phyloP scores from a whole-genome alignment of 2,888 invertebrate genomes.

The Netelia melanura region DNA sequence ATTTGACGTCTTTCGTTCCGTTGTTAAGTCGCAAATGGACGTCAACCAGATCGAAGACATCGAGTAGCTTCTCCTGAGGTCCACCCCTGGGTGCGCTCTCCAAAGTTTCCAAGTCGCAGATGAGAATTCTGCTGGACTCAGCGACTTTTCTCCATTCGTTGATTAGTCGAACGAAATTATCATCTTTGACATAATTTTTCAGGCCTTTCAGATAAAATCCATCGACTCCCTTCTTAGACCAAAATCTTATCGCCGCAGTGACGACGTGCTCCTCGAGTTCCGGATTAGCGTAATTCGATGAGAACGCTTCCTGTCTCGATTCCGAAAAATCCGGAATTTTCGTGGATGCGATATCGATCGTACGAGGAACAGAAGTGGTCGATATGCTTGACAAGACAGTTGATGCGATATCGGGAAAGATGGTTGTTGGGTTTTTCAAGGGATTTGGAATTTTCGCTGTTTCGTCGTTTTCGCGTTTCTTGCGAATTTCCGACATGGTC shows the following conservation, averaged over 20 bases:
- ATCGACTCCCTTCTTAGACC: conserved; percentile 92
- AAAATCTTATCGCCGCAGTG: conserved; percentile 88
- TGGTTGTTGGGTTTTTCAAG: conserved; percentile 8
- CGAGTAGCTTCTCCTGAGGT: conserved; percentile 87
- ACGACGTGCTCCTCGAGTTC: conserved; percentile 81
- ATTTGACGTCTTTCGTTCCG: conserved; percentile 87
- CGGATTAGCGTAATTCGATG: conserved; percentile 60
- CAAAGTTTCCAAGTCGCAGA: conserved; percentile 88
- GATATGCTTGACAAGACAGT: conserved; percentile 70
- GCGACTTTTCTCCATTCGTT: conserved; percentile 90
- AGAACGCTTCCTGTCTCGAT: conserved; percentile 61
- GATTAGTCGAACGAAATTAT: conserved; percentile 87
- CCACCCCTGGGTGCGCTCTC: conserved; percentile 84
- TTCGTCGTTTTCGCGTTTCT: conserved; percentile 26
- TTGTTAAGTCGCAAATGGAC: conserved; percentile 88
- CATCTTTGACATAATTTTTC: conserved; percentile 88
- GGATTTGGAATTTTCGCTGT: not conserved
- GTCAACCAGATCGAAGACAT: conserved; percentile 90
- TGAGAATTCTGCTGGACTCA: conserved; percentile 88
- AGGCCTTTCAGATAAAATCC: conserved; percentile 95
- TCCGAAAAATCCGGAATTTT: conserved; percentile 52
- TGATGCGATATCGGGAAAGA: conserved; percentile 35
- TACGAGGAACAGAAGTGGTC: conserved; percentile 65
- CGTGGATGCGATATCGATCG: conserved; percentile 38
- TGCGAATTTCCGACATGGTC: conserved; percentile 29